phyloP scores from a whole-genome alignment of 2,797 vertebrate genomes.

The Tragelaphus eurycerus region DNA sequence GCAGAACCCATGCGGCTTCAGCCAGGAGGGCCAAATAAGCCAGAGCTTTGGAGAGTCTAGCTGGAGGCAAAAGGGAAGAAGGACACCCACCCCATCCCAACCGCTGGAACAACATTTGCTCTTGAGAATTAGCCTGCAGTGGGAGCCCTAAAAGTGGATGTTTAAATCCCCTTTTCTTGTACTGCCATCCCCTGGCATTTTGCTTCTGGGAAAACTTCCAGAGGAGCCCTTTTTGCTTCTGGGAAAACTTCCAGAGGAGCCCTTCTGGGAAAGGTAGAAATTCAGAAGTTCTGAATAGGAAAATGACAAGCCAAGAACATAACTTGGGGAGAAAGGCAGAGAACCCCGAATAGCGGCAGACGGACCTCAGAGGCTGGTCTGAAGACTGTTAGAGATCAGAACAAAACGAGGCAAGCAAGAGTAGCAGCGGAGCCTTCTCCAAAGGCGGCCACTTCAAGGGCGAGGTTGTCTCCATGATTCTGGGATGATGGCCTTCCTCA shows the following conservation, averaged over 20 bases:
- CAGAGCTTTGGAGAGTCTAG: neutral
- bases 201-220: neutral
- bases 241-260: neutral
- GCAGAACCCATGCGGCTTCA: neutral
- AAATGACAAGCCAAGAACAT: neutral
- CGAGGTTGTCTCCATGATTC: neutral
- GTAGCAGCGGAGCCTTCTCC: neutral
- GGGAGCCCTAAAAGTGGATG: neutral
- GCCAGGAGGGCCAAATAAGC: neutral
- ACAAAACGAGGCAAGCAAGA: neutral
- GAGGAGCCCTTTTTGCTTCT: neutral
- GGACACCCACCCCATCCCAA: neutral
- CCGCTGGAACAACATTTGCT: fast-evolving
- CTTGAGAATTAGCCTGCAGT: neutral
- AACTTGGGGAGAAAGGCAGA: neutral
- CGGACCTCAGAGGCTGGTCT: neutral
- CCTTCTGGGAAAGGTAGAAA: neutral
- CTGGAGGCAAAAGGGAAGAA: neutral
- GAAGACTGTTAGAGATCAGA: neutral
- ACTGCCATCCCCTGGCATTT: neutral
- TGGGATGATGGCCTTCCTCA: neutral
- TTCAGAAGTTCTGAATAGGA: neutral
- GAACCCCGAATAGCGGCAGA: neutral
- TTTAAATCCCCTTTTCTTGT: neutral
- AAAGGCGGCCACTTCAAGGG: neutral